Evolutionary conservation across 2,797 vertebrate genomes (phyloP).

Genomic region (Melanotaenia trifasciata): DNA sequence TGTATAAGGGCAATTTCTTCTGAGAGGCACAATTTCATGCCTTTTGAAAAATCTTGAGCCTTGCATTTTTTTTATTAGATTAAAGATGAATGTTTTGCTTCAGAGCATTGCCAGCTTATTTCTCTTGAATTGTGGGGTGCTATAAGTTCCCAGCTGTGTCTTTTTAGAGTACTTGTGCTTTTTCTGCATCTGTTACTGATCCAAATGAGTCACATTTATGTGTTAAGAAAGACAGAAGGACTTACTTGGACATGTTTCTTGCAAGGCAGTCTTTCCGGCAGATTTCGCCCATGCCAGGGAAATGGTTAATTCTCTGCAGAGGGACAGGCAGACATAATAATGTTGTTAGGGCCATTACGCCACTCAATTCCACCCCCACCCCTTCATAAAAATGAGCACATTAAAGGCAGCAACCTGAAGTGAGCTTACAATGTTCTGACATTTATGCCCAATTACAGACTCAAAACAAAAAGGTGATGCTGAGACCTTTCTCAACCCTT

Average conservation of each 20-base stretch:
- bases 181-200: conserved; percentile 28
- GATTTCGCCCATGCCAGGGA: conserved; percentile 99
- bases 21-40: conserved; percentile 13
- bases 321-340: conserved; percentile 85
- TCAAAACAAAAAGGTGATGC: conserved; percentile 88
- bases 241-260: conserved; percentile 99
- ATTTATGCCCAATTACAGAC: conserved; percentile 89
- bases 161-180: conserved; percentile 27
- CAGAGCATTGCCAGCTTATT: conserved; percentile 9
- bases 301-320: conserved; percentile 98
- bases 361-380: conserved; percentile 78
- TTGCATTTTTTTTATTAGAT: not conserved
- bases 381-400: conserved; percentile 79
- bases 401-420: conserved; percentile 84
- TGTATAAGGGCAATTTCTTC: not conserved
- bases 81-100: conserved; percentile 10
- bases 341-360: conserved; percentile 81
- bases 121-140: conserved; percentile 16
- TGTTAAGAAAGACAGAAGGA: conserved; percentile 50
- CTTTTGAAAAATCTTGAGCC: conserved; percentile 8
- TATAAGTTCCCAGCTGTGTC: conserved; percentile 31
- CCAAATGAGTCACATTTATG: conserved; percentile 21
- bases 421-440: conserved; percentile 86
- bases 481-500: conserved; percentile 85
- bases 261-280: conserved; percentile 99